These are phyloP conservation scores for Xestoiulus laeticollis DNA, from an alignment of 2,888 invertebrate species.

Conservation along the genomic window DNA sequence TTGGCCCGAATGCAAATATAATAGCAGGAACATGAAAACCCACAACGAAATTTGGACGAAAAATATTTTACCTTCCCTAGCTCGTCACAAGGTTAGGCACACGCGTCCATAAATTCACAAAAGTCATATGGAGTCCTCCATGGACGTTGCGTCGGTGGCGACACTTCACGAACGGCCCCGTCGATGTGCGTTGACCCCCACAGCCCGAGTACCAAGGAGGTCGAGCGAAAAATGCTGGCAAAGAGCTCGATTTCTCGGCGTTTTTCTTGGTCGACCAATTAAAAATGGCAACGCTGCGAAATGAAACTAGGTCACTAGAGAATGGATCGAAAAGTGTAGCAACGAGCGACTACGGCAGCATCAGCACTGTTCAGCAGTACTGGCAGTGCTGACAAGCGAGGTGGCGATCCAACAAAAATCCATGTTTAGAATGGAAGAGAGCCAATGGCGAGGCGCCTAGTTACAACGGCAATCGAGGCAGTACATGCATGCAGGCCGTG, in stretches of 20 bases:
- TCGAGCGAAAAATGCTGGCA: background rate
- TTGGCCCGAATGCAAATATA: no score
- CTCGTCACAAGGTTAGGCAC: no score
- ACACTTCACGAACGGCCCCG: background rate
- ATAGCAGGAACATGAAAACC: no score
- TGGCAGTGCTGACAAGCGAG: no score
- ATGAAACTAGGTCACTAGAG: slow-evolving; percentile 9
- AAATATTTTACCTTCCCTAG: no score
- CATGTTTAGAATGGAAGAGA: slow-evolving; percentile 11
- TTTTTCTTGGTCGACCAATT: background rate
- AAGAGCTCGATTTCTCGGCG: background rate
- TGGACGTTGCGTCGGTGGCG: background rate
- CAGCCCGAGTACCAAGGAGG: background rate
- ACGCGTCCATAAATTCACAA: no score
- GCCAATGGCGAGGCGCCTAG: slow-evolving; percentile 36
- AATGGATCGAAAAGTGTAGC: background rate
- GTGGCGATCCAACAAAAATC: slow-evolving; percentile 8
- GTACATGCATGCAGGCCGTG: background rate
- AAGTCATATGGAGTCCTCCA: no score
- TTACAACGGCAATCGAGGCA: background rate
- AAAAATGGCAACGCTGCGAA: background rate
- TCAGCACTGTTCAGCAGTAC: no score
- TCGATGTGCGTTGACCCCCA: background rate
- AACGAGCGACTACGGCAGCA: background rate
- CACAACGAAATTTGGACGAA: no score